Percentiles rank a stretch among this genome's conserved stretches.
phyloP scores from a whole-genome alignment of 2,888 invertebrate species.

The Orchestes rusci region DNA sequence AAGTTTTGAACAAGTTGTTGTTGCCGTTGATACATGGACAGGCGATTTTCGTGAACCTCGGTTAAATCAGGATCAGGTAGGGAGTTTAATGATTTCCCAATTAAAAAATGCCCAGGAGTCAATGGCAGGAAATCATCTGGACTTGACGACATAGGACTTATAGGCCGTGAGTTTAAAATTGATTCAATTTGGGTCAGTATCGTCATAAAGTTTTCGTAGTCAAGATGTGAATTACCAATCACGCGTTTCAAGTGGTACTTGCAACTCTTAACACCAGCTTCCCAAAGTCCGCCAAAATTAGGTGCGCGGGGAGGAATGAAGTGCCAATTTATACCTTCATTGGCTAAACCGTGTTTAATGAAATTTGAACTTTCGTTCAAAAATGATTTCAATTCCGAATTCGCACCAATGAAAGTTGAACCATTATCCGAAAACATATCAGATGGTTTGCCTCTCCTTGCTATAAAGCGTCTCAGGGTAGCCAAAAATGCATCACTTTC shows the following conservation, averaged over 20 bases:
- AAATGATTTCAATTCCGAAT: background rate
- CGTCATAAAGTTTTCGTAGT: background rate
- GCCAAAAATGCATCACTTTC: background rate
- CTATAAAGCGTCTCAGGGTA: background rate
- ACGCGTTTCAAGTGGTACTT: background rate
- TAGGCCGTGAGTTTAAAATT: background rate
- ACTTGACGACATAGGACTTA: background rate
- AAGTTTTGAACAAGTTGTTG: no score
- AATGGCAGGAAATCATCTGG: background rate
- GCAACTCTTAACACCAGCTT: background rate
- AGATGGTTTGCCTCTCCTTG: background rate
- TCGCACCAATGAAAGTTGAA: background rate
- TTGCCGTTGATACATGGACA: no score
- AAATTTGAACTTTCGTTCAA: no score
- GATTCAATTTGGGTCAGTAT: background rate
- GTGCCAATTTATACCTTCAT: no score
- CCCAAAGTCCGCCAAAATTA: background rate
- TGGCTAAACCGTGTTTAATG: no score
- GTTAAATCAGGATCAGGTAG: background rate
- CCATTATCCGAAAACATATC: conserved; percentile 1
- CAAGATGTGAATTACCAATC: background rate
- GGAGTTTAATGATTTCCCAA: background rate
- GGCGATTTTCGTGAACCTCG: background rate
- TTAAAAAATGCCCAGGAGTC: background rate
- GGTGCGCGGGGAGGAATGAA: no score